These are phyloP conservation scores for Macrostomum cliftonense DNA, from an alignment of 2,888 invertebrate species.

Conservation along the genomic window DNA sequence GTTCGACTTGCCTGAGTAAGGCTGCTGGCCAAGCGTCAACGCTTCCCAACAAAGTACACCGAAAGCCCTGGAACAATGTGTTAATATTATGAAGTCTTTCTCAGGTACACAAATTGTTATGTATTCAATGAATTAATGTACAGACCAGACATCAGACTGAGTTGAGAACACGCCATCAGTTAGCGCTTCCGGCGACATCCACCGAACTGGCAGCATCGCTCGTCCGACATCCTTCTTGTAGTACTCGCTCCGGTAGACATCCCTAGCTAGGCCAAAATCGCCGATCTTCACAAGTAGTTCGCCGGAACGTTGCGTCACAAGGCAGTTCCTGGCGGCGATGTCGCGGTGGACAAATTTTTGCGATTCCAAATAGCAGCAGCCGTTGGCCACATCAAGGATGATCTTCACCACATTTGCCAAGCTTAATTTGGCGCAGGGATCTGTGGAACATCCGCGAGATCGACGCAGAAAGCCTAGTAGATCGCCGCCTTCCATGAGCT, in stretches of 20 bases:
- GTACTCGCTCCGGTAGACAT: conserved; percentile 90
- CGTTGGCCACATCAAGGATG: conserved; percentile 83
- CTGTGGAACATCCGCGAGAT: conserved; percentile 42
- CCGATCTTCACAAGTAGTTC: conserved; percentile 76
- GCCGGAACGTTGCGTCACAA: conserved; percentile 44
- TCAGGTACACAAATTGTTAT: too few relatives aligned
- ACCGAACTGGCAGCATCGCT: conserved; percentile 73
- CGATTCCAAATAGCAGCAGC: conserved; percentile 82
- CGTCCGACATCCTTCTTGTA: conserved; percentile 69
- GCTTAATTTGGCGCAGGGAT: conserved; percentile 41
- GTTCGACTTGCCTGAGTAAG: conserved; percentile 79
- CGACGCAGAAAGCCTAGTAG: conserved; percentile 67
- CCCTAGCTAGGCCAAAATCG: conserved; percentile 84
- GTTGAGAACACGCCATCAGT: conserved; percentile 86
- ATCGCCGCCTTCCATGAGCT: conserved; percentile 93
- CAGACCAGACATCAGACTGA: conserved; percentile 78
- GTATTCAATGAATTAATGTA: too few relatives aligned
- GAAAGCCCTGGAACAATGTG: conserved; percentile 36
- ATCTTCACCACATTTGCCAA: conserved; percentile 68
- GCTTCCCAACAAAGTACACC: conserved; percentile 81
- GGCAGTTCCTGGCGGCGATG: conserved; percentile 80
- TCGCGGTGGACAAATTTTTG: conserved; percentile 87
- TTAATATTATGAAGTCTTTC: too few relatives aligned
- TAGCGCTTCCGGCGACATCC: conserved; percentile 95
- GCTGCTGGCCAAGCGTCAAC: conserved; percentile 80